phyloP scores from a whole-genome alignment of 2,113 vertebrate genomes.

The Malurus elegans region DNA sequence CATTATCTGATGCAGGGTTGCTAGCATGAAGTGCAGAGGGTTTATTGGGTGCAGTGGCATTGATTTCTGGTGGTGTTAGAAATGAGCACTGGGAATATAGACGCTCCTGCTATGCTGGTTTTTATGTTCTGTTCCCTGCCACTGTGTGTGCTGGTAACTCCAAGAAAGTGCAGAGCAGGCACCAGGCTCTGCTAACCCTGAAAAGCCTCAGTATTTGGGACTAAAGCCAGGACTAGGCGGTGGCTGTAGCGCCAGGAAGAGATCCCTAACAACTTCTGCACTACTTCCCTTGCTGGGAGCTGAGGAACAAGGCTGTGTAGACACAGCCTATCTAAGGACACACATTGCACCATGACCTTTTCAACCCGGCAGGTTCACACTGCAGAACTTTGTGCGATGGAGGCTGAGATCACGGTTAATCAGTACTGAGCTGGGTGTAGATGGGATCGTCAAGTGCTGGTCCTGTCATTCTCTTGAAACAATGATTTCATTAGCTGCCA shows the following conservation, averaged over 20 bases:
- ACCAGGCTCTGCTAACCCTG: background rate
- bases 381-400: background rate
- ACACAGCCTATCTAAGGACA: background rate
- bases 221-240: background rate
- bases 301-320: background rate
- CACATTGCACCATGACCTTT: constrained; percentile 1
- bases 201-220: background rate
- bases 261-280: background rate
- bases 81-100: background rate
- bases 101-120: background rate
- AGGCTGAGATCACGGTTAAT: background rate
- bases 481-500: background rate
- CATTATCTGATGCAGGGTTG: background rate
- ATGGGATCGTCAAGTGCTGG: background rate
- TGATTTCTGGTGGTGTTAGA: background rate
- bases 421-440: background rate
- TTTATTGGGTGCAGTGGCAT: background rate
- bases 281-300: background rate
- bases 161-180: background rate
- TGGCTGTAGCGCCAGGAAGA: background rate
- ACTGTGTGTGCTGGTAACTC: background rate
- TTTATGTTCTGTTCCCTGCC: background rate
- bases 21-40: background rate
- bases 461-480: constrained; percentile 29
- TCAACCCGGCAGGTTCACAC: background rate